Evolutionary conservation across 2,797 vertebrate species (phyloP).

Genomic region (Pseudomugil gertrudae): DNA sequence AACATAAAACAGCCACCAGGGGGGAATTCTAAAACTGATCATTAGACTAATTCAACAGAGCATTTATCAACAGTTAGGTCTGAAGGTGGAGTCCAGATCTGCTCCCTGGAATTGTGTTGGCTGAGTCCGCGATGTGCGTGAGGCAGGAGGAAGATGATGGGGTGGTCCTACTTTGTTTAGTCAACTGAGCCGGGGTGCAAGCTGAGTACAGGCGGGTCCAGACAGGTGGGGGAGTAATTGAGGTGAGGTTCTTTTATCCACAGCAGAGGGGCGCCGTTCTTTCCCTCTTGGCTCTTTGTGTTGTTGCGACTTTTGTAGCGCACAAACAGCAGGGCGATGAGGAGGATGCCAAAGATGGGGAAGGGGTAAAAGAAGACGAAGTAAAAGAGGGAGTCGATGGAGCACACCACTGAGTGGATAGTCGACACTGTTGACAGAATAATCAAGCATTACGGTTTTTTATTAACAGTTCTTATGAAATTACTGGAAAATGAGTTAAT

Average conservation of each 20-base stretch:
- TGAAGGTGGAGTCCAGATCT: conserved; percentile 69
- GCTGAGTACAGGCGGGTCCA: conserved; percentile 96
- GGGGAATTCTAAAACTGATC: conserved; percentile 62
- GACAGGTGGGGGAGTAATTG: conserved; percentile 98
- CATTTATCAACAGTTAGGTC: conserved; percentile 76
- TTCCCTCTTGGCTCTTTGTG: conserved; percentile 95
- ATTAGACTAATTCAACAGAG: conserved; percentile 75
- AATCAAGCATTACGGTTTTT: background rate
- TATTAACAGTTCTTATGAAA: background rate
- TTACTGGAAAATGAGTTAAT: background rate
- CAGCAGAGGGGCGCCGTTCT: conserved; percentile 94
- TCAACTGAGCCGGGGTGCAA: conserved; percentile 97
- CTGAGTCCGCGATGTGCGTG: conserved; percentile 46
- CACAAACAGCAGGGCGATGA: conserved; percentile 93
- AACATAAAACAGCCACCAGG: conserved; percentile 69
- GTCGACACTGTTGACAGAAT: conserved; percentile 82
- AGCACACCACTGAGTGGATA: conserved; percentile 93
- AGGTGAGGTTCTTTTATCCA: conserved; percentile 99
- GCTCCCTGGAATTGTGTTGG: conserved; percentile 68
- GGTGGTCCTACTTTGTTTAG: conserved; percentile 70
- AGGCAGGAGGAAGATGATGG: conserved; percentile 14
- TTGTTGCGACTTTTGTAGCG: conserved; percentile 93
- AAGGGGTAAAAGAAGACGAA: conserved; percentile 99
- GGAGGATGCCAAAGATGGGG: conserved; percentile 95
- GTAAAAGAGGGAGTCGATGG: conserved; percentile 96